Evolutionary conservation across 2,797 vertebrate species (phyloP), one percentile per base, ranked within the genome.

Genomic region (Discoglossus pictus): DNA sequence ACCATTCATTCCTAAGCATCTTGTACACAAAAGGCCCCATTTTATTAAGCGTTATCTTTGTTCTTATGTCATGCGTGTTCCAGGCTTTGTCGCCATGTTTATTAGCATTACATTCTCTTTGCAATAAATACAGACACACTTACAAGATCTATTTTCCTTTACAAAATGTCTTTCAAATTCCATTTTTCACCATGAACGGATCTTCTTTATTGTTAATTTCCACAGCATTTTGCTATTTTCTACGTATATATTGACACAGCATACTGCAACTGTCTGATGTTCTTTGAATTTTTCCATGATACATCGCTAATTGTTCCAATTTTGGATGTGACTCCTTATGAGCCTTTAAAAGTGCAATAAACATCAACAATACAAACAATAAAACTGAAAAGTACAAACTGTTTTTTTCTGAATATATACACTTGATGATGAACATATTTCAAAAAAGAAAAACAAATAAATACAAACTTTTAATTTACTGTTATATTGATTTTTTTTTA

Each of bases 1-100:
- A 51, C 44, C 61, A 71, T 71, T 71, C 52, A 64, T 64, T 64
- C 52, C 44, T 31, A 44, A 64, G 36, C 68, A 58, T 56, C 59
- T 59, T 64, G 20, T 17, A 71, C 61, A 71, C 68, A 71, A 71
- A 59, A 52, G 68, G 15, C 52, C 27, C 25, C 10, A 23, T 48
- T 43, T 59, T 17, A 34, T 42, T 64, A 58, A 71, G 16, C 43
- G 18, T 16, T 48, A 34, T 43, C 25, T 64, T 71, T 71, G 46
- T 71, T 71, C 53, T 71, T 59, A 51, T 24, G 59, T 71, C 53
- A 52, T 53, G 31, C 58, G 43, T 17, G n/a, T 23, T 36, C 35
- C 36, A 16, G 47, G 18, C 43, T 42, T 58, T 43, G 52, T 71
- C 12, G 35, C 68, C 36, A 65, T 71, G 68, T 71, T 64, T 17